These are phyloP conservation scores for Pagetopsis macropterus DNA, from an alignment of 2,797 vertebrate genomes.

Conservation along the genomic window DNA sequence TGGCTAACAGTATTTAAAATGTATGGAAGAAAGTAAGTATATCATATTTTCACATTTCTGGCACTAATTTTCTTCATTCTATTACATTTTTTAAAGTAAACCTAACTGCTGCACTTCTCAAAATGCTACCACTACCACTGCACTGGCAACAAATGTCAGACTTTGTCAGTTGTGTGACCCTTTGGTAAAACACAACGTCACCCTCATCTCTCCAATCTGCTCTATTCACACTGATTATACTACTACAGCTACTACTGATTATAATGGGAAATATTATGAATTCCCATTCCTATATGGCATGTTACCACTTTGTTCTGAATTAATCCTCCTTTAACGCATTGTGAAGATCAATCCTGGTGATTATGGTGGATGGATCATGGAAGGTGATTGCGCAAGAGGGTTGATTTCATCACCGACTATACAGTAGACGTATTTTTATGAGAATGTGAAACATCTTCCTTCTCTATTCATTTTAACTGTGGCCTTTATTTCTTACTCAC, in stretches of 20 bases:
- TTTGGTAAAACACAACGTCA: not conserved
- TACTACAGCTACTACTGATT: constrained; percentile 11
- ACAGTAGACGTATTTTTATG: constrained; percentile 17
- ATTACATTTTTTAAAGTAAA: too few species aligned
- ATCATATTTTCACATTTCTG: not conserved
- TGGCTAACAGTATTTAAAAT: not conserved
- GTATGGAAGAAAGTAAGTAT: not conserved
- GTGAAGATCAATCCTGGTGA: constrained; percentile 51
- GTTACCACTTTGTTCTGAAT: constrained; percentile 24
- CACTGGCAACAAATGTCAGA: not conserved
- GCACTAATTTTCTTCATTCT: too few species aligned
- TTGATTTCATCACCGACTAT: constrained; percentile 45
- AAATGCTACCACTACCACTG: not conserved
- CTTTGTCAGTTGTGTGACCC: not conserved
- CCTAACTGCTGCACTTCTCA: not conserved
- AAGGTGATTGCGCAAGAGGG: constrained; percentile 29
- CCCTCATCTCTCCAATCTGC: not conserved
- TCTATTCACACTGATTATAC: too few species aligned
- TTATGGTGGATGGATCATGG: constrained; percentile 42
- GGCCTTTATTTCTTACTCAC: constrained; percentile 32
- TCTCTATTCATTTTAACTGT: constrained; percentile 26
- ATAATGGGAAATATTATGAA: constrained; percentile 26
- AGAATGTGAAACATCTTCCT: constrained; percentile 19
- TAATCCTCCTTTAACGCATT: constrained; percentile 36
- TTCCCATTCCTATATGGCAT: constrained; percentile 17